Evolutionary conservation across 2,113 vertebrate species (phyloP), one percentile per base, ranked within the genome.

Genomic region (Ivindomyrus marchei): DNA sequence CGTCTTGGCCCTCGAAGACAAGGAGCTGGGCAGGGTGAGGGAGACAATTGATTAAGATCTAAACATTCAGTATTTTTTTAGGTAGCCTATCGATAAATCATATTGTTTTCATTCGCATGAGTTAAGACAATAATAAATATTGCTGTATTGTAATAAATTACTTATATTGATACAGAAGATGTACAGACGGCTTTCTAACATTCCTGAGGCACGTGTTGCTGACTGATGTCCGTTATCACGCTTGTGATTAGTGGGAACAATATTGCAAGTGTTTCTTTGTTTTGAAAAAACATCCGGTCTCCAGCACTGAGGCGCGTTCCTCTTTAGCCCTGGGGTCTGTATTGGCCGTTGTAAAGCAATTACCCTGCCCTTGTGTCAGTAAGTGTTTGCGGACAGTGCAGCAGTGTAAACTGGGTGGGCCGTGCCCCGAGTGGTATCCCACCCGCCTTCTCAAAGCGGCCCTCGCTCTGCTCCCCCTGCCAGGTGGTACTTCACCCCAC

Each of bases 401-500:
- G 24, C n/a, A 86, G 10, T 86, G 19, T 24, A 24, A 46, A 70
- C 27, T 87, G 85, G n/a, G 47, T 15, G 7, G 1, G 8, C 11
- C 1, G 4, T 5, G n/a, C 21, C 49, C 50, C 31, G 31, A 15
- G 74, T 53, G 47, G 80, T 15, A 10, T 8, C 8, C 9, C 77
- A 53, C 66, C n/a, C 3, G 50, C 53, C 50, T 4, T 91, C 85
- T 90, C 42, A 45, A 39, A 84, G 80, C 17, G 21, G 45, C 46
- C 13, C 21, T 17, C 27, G 3, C 15, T 87, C 49, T n/a, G n/a
- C 85, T 17, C 85, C 62, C 52, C n/a, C 46, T 94, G 92, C 42
- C 2, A 99, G 98, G 97, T 99, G 88, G 92, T 98, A 53, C 94
- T 99, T 87, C 97, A 97, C 89, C 98, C 98, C 47, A 99, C 97